Conservation (phyloP, 2,888 invertebrate species). For the Chymomyza procnemis region DNA sequence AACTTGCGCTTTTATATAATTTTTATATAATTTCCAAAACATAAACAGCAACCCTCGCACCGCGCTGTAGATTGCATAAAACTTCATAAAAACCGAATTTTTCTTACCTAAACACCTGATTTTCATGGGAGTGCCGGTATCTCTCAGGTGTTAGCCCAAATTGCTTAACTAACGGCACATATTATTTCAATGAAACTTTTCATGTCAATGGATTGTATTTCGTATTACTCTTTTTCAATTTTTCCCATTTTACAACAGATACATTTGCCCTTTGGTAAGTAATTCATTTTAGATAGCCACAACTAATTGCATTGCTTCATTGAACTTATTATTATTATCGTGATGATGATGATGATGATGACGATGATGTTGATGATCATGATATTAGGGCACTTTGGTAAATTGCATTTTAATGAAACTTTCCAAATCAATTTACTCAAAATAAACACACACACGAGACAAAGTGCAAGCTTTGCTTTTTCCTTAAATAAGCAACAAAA, state of each 20-base stretch:
- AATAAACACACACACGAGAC: slow-evolving; percentile 5
- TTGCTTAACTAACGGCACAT: background rate
- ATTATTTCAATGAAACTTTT: background rate
- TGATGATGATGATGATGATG: background rate
- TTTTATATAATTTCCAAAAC: too few species aligned
- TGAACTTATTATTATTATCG: background rate
- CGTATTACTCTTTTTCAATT: background rate
- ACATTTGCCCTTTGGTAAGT: background rate
- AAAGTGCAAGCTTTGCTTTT: slow-evolving; percentile 16
- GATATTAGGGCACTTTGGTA: slow-evolving; percentile 13
- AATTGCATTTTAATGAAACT: slow-evolving; percentile 73
- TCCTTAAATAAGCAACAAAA: slow-evolving; percentile 25
- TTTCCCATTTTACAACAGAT: background rate
- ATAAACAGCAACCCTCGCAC: too few species aligned
- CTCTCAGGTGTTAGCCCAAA: too few species aligned
- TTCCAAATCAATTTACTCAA: slow-evolving; percentile 65
- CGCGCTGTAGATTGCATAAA: background rate
- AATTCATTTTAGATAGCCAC: background rate
- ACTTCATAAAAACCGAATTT: background rate
- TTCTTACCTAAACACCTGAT: background rate
- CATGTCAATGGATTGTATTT: background rate
- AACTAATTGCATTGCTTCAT: background rate
- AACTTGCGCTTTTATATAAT: too few species aligned
- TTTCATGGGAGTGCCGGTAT: background rate
- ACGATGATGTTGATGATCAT: background rate